These are phyloP conservation scores for Zaprionus obscuricornis DNA, from an alignment of 2,888 invertebrate genomes.

Conservation along the genomic window DNA sequence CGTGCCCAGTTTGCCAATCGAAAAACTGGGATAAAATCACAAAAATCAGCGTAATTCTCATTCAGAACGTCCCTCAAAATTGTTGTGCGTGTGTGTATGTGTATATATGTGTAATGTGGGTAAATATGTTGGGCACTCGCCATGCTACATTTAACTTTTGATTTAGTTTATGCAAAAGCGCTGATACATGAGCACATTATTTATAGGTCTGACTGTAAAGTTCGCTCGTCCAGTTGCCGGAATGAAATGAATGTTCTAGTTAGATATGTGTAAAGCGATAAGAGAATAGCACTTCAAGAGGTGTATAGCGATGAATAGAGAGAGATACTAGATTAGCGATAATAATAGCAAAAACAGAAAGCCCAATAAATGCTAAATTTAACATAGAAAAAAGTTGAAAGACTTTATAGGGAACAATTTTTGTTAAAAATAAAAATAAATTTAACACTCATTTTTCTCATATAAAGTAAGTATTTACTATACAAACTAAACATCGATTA, in stretches of 20 bases:
- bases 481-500: no score
- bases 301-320: conserved; percentile 1
- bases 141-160: conserved; percentile 76
- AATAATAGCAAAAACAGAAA: neutral
- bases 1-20: conserved; percentile 50
- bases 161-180: conserved; percentile 72
- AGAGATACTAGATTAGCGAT: neutral
- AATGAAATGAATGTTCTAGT: conserved; percentile 21
- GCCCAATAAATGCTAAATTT: neutral
- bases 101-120: conserved; percentile 13
- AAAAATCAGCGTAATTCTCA: conserved; percentile 54
- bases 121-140: conserved; percentile 56
- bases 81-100: conserved; percentile 1
- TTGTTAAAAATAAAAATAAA: no score
- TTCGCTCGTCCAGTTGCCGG: conserved; percentile 19
- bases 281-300: conserved; percentile 1
- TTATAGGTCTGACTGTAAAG: conserved; percentile 44
- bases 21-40: conserved; percentile 76
- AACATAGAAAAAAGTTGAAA: no score
- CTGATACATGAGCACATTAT: conserved; percentile 55
- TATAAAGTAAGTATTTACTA: no score
- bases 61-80: conserved; percentile 13
- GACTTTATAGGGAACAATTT: no score
- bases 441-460: no score
- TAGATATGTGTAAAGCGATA: conserved; percentile 21